Base-by-base conservation (phyloP, 1,140 invertebrate genomes). In the Diabrotica undecimpunctata region DNA sequence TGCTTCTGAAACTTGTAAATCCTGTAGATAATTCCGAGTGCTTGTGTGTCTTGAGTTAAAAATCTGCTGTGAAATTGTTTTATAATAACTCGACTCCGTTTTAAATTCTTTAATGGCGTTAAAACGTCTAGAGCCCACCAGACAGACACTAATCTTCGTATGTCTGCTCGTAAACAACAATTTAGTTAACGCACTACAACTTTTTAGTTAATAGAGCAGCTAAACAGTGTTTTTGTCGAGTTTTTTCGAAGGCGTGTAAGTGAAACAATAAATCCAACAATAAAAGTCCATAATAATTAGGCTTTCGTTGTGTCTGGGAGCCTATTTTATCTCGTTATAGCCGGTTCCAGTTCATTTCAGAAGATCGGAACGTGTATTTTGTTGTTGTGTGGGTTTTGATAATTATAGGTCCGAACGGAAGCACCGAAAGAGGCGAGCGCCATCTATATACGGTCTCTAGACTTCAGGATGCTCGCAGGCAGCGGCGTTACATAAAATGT, bases 371-470 rank as follows among this genome's bases (percentile, higher is more conserved):
- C 61, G 54, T 58, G 39, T 52, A 68, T 46, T 46, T 46, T 46
- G 41, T 46, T 46, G 41, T 46, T 66, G 67, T 73, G 71, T 71
- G 69, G 69, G 73, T 70, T 73, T 74, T 72, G 68, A 76, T 76
- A 76, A 76, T 76, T 76, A 74, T 73, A 70, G 71, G 69, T 67
- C 67, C 58, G 66, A 71, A 69, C 73, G 73, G 72, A 74, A 74
- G 71, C 70, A 65, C 64, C 5, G 37, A 37, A 57, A 57, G 35
- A 12, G 11, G 8, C 61, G 64, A 62, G 64, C 60, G 62, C 67
- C 68, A 63, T 37, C 37, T 69, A 38, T 57, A 66, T 61, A 69
- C 68, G 55, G 61, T 61, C 55, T 25, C 25, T 1, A 25, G 25
- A 25, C 25, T 25, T 25, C 1, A 25, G 25, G 25, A 25, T 25